Conservation (phyloP, 1,140 invertebrate genomes). For the Homalodisca vitripennis region DNA sequence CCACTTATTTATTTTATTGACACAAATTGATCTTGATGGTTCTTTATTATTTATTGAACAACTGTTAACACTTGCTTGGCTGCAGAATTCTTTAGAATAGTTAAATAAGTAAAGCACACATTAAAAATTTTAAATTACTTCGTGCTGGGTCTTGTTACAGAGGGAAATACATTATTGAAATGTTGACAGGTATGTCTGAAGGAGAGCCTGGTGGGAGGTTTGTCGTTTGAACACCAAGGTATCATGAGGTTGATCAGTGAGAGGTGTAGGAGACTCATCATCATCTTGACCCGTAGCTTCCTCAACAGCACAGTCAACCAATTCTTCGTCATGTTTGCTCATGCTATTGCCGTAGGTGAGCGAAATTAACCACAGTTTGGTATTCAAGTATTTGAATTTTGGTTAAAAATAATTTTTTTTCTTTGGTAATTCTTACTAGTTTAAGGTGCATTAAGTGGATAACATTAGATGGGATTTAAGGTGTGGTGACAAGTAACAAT, state of each 20-base stretch:
- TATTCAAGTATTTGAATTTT: not conserved
- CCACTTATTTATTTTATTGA: not conserved
- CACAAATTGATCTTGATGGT: not conserved
- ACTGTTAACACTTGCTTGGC: not conserved
- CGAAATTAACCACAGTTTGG: too few relatives aligned
- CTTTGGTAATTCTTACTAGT: too few relatives aligned
- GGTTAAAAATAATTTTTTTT: too few relatives aligned
- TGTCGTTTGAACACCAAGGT: slow-evolving; percentile 64
- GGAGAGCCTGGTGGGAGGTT: slow-evolving; percentile 61
- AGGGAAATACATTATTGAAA: slow-evolving; percentile 17
- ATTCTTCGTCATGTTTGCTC: slow-evolving; percentile 70
- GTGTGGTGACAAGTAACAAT: too few relatives aligned
- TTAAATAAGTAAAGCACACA: not conserved
- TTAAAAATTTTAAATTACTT: not conserved
- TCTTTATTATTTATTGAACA: not conserved
- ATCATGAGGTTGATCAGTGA: slow-evolving; percentile 70
- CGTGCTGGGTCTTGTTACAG: not conserved
- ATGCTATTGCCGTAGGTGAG: slow-evolving; percentile 69
- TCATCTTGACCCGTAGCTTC: slow-evolving; percentile 70
- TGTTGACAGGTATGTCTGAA: slow-evolving; percentile 61
- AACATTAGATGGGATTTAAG: too few relatives aligned
- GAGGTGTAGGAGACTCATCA: slow-evolving; percentile 68
- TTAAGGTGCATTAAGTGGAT: too few relatives aligned
- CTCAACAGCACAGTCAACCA: slow-evolving; percentile 64
- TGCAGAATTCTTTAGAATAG: not conserved